Percentiles rank a stretch among this genome's conserved stretches.
Conservation (phyloP, 2,888 invertebrate genomes). For the Erebia ligea region DNA sequence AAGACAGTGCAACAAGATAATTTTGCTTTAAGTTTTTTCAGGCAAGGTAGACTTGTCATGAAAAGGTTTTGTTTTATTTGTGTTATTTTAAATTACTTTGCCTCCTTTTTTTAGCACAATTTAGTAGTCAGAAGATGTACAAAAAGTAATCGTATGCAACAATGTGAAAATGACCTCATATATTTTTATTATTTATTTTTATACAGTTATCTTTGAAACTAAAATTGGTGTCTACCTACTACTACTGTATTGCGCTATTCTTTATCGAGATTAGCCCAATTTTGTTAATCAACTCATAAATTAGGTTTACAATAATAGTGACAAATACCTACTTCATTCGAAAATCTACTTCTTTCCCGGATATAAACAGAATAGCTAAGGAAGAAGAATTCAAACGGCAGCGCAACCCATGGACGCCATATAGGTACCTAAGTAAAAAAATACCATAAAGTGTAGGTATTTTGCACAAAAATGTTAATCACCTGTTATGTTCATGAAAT, state of each 20-base stretch:
- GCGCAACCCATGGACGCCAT: too few species aligned
- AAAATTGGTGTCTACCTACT: too few species aligned
- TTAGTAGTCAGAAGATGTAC: not conserved
- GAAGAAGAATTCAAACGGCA: not conserved
- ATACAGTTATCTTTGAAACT: too few species aligned
- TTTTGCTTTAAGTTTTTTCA: not conserved
- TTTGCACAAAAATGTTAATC: not conserved
- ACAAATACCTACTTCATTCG: too few species aligned
- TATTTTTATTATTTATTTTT: not conserved
- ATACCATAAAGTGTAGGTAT: not conserved
- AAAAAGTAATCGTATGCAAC: not conserved
- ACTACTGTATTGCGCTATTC: too few species aligned
- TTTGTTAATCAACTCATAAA: too few species aligned
- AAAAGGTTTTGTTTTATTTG: not conserved
- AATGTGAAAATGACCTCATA: conserved; percentile 2
- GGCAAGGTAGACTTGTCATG: not conserved
- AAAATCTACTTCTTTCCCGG: too few species aligned
- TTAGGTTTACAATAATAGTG: too few species aligned
- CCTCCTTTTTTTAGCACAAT: not conserved
- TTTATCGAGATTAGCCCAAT: too few species aligned
- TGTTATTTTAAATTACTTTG: not conserved
- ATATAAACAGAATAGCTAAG: too few species aligned
- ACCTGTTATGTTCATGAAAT: not conserved
- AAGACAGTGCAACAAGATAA: too few species aligned
- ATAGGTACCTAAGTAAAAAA: too few species aligned